Evolutionary conservation across 2,797 vertebrate species (phyloP), one percentile per base, ranked within the genome.

Genomic region (Sebastes vulpes): DNA sequence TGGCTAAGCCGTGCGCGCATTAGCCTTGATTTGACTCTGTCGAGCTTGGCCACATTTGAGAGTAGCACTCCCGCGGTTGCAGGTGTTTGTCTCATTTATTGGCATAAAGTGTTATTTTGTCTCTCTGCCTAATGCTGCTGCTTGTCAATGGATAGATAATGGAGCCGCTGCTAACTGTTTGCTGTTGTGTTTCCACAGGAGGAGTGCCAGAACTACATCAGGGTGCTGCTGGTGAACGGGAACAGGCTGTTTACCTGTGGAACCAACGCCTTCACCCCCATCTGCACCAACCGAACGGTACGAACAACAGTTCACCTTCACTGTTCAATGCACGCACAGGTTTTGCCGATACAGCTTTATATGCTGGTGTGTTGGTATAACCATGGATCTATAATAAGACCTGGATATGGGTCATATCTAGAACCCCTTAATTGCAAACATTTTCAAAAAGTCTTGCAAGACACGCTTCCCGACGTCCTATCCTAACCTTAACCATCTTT

Each of bases 181-280:
- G 23, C 52, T 59, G 73, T 18, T 88, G 81, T 87, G 63, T 88
- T 83, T 92, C 86, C 20, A 9, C 95, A 99, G 98, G 98, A 99
- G 82, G 98, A 99, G 90, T 99, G 98, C 92, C 98, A 99, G 95
- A 99, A 99, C 95, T 99, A 99, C 81, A 97, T 99, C 87, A 97
- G 98, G 75, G 98, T 99, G 53, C 97, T 99, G 48, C 94, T 99
- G 81, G 97, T 99, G 87, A 98, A 97, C 11, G 97, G 98, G 2
- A 96, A 98, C 93, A 95, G 97, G 71, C 94, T 99, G 77, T 99
- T 99, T 72, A 97, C 98, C 77, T 99, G 98, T 57, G 98, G 98
- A 88, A 99, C 98, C 82, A 99, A 99, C 0, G 98, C 98, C 0
- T 99, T 99, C 94, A 99, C 98, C 35, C 98, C 98, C 0, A 96